A percentile compares a stretch with the other conserved stretches of the same genome.
These are phyloP conservation scores for Acleris holmiana DNA, from an alignment of 2,888 invertebrate genomes.

Conservation along the genomic window DNA sequence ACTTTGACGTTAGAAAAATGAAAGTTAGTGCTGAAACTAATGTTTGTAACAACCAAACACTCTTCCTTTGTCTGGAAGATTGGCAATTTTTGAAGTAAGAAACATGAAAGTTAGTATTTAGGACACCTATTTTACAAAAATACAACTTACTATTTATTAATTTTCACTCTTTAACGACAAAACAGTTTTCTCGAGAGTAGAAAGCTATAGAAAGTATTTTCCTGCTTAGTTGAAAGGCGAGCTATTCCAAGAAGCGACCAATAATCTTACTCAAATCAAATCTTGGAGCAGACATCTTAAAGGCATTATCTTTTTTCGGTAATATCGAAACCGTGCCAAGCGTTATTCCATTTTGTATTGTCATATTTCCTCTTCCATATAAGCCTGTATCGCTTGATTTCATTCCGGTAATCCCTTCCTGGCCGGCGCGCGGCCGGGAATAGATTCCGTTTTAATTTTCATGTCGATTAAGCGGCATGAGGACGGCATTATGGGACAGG, in stretches of 20 bases:
- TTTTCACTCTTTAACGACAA: too few species aligned
- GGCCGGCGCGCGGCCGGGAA: constrained; percentile 26
- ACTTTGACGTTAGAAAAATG: too few species aligned
- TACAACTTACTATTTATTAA: too few species aligned
- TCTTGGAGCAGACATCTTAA: not conserved
- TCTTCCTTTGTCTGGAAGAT: too few species aligned
- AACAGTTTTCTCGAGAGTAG: too few species aligned
- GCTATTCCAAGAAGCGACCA: not conserved
- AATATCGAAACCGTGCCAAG: not conserved
- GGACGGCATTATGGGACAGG: constrained; percentile 51
- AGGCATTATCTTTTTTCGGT: not conserved
- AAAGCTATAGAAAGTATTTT: too few species aligned
- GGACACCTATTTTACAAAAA: too few species aligned
- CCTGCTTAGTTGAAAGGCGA: constrained; percentile 2
- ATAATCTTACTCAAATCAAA: not conserved
- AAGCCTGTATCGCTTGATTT: constrained; percentile 20
- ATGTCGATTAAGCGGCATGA: constrained; percentile 37
- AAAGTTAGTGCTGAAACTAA: too few species aligned
- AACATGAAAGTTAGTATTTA: too few species aligned
- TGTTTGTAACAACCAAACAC: too few species aligned
- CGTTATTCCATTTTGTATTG: constrained; percentile 11
- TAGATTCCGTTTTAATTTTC: constrained; percentile 39
- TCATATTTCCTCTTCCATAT: constrained; percentile 19
- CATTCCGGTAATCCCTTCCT: constrained; percentile 33
- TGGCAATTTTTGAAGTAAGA: too few species aligned